Evolutionary conservation across 2,113 vertebrate genomes (phyloP).

Genomic region (Proteles cristata): DNA sequence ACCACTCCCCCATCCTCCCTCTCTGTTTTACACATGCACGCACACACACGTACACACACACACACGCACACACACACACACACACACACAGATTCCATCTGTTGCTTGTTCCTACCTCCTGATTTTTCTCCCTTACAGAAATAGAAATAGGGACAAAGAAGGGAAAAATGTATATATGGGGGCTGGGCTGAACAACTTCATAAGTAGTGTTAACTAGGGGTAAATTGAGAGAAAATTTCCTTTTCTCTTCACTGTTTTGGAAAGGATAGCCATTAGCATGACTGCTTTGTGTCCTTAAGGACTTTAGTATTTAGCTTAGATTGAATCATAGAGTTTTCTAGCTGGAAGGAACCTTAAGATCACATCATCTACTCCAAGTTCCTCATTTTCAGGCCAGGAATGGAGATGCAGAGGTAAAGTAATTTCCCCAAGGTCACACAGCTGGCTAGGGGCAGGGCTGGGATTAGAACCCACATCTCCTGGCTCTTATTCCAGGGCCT

Average conservation of each 20-base stretch:
- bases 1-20: not conserved
- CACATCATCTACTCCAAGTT: constrained; percentile 57
- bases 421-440: constrained; percentile 66
- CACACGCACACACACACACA: not conserved
- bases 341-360: constrained; percentile 75
- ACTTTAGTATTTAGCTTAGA: constrained; percentile 76
- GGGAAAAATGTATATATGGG: constrained; percentile 75
- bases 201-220: constrained; percentile 65
- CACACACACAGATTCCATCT: not conserved
- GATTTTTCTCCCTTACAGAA: constrained; percentile 73
- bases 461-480: constrained; percentile 70
- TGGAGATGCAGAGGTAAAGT: constrained; percentile 40
- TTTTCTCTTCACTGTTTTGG: constrained; percentile 78
- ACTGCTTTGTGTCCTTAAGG: constrained; percentile 70
- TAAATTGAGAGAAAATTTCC: constrained; percentile 71
- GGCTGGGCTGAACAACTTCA: constrained; percentile 67
- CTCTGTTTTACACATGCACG: fast-evolving
- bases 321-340: constrained; percentile 70
- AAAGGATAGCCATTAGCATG: constrained; percentile 81
- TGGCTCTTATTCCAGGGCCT: constrained; percentile 64
- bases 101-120: constrained; percentile 73
- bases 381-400: constrained; percentile 67
- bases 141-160: constrained; percentile 67
- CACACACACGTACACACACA: not conserved
- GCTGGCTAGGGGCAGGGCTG: constrained; percentile 50